A percentile compares a stretch with the other conserved stretches of the same genome.
phyloP scores from a whole-genome alignment of 2,797 vertebrate species.

The Ceyx erithaca region DNA sequence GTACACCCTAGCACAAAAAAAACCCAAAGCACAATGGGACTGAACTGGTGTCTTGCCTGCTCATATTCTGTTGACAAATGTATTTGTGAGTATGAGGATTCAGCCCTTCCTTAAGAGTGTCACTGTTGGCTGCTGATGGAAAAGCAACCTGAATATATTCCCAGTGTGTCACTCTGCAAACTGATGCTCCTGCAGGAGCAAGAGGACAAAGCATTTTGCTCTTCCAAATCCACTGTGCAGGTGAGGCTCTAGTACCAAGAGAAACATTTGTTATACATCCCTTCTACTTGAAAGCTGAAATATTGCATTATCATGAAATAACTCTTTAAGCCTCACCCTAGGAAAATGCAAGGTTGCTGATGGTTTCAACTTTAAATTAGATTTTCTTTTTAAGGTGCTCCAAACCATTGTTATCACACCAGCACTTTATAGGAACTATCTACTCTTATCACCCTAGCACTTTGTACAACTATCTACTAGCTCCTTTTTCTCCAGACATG shows the following conservation, averaged over 20 bases:
- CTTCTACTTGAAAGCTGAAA: slow-evolving; percentile 14
- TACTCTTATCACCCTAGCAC: background rate
- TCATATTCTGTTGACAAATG: slow-evolving; percentile 30
- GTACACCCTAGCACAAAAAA: slow-evolving; percentile 14
- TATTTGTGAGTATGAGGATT: slow-evolving; percentile 13
- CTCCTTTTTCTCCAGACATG: background rate
- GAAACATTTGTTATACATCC: background rate
- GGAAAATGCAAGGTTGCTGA: slow-evolving; percentile 20
- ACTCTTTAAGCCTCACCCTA: background rate
- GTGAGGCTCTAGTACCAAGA: background rate
- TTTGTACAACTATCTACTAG: slow-evolving; percentile 12
- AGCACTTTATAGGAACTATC: background rate
- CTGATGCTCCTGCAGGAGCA: background rate
- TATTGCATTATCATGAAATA: background rate
- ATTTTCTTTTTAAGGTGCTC: slow-evolving; percentile 32
- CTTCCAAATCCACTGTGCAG: background rate
- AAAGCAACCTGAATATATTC: slow-evolving; percentile 1
- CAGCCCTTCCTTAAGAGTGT: background rate
- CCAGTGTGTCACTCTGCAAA: slow-evolving; percentile 2
- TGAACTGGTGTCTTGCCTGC: background rate
- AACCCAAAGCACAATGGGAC: slow-evolving; percentile 19
- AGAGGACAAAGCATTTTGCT: slow-evolving; percentile 9
- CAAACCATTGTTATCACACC: slow-evolving; percentile 16
- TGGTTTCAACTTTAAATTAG: background rate
- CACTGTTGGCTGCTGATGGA: slow-evolving; percentile 1